Conservation (phyloP, 2,113 vertebrate genomes). For the Daphoenositta chrysoptera region DNA sequence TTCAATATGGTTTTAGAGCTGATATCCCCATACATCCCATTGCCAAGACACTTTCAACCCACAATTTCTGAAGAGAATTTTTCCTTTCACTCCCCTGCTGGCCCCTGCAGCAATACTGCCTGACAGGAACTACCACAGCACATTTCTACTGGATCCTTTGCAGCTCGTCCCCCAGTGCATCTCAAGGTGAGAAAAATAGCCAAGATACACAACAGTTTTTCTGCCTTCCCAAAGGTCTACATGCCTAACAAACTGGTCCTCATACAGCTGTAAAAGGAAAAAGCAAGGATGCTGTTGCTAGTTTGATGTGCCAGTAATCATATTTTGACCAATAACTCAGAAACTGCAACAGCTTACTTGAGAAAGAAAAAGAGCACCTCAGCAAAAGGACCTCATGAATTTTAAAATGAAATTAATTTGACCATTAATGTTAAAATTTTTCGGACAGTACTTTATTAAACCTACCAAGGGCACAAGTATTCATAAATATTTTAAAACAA, state of each 20-base stretch:
- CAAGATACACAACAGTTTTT: neutral
- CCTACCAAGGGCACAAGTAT: neutral
- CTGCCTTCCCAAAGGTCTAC: neutral
- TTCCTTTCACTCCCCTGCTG: neutral
- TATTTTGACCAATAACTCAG: neutral
- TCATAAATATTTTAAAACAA: neutral
- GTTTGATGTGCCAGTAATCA: neutral
- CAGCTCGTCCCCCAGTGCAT: neutral
- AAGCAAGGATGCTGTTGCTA: neutral
- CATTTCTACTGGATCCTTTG: neutral
- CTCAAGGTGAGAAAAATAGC: neutral
- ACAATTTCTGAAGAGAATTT: neutral
- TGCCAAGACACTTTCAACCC: neutral
- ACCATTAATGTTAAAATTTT: neutral
- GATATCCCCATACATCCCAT: neutral
- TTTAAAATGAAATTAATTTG: neutral
- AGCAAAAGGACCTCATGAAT: neutral
- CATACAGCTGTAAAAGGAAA: neutral
- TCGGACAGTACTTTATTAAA: neutral
- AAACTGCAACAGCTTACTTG: neutral
- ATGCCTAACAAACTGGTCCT: neutral
- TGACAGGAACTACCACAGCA: neutral
- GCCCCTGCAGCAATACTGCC: neutral
- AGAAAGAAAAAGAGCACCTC: neutral
- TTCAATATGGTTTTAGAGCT: neutral